phyloP scores from a whole-genome alignment of 1,140 invertebrate genomes.

The Trichomalopsis sarcophagae region DNA sequence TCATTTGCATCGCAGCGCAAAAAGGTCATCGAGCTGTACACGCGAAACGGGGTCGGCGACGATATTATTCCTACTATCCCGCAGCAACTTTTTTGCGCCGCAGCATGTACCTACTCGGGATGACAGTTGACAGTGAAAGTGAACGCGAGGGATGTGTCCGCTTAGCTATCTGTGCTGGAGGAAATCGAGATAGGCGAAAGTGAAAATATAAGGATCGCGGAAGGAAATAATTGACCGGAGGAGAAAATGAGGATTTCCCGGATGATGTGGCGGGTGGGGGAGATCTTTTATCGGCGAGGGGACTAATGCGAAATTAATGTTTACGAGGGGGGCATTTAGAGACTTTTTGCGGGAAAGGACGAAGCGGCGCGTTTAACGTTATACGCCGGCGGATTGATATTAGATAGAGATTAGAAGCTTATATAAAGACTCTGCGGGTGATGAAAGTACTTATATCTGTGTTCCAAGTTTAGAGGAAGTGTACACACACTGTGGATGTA shows the following conservation, averaged over 20 bases:
- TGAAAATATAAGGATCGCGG: slow-evolving; percentile 3
- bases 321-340: background rate
- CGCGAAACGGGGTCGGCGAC: slow-evolving; percentile 11
- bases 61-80: background rate
- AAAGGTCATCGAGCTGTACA: slow-evolving; percentile 52
- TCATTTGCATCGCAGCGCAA: slow-evolving; percentile 61
- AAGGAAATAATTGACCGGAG: slow-evolving; percentile 26
- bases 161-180: background rate
- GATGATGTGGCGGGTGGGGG: background rate
- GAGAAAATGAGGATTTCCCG: slow-evolving; percentile 13
- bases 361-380: background rate
- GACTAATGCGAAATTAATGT: slow-evolving; percentile 25
- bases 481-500: background rate
- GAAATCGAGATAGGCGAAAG: slow-evolving; percentile 2
- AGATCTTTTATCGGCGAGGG: background rate
- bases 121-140: slow-evolving; percentile 40
- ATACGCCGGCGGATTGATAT: background rate
- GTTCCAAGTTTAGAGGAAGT: background rate
- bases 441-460: background rate
- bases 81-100: background rate
- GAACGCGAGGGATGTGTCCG: background rate
- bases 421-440: background rate
- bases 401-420: slow-evolving; percentile 15
- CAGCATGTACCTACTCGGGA: background rate
- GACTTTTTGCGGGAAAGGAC: background rate